Evolutionary conservation across 2,113 vertebrate species (phyloP), one percentile per base, ranked within the genome.

Genomic region (Camelus bactrianus): DNA sequence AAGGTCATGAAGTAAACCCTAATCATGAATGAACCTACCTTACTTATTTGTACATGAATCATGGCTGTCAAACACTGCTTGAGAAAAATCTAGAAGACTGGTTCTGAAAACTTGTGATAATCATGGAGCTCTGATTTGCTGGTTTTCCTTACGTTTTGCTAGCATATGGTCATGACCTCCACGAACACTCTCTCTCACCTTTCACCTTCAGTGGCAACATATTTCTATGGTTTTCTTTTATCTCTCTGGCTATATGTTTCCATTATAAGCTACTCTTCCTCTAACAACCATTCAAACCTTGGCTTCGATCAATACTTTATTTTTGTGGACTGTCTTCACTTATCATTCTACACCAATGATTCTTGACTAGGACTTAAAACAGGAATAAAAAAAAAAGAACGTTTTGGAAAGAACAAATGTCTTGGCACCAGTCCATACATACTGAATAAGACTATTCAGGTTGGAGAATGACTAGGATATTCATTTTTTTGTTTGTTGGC

Each of bases 161-260:
- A 94, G 42, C 2, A 69, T 91, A 60, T 80, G 4, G 15, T 56
- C 70, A 64, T 50, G 7, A n/a, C 1, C 4, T 6, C 0, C 30
- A 79, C 0, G 0, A 12, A 83, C 5, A 90, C 85, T 73, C 26
- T 10, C 9, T 13, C 32, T 64, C 38, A 67, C 26, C 28, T n/a
- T 82, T 54, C 32, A 32, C 58, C 20, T 82, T 92, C 62, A 92
- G 46, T 52, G 42, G 46, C 70, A 82, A 65, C 1, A 3, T 24
- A 56, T 69, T 75, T 84, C 70, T 91, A 24, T 62, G 9, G 19
- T 67, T 93, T 89, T 92, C 79, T 86, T 76, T 67, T 65, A 54
- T 2, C 11, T 48, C 30, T 54, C n/a, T 75, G 56, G 77, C 8
- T 54, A 30, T n/a, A 28, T 56, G 15, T 91, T 84, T 60, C 15